Evolutionary conservation across 2,797 vertebrate species (phyloP).

Genomic region (Manis pentadactyla): DNA sequence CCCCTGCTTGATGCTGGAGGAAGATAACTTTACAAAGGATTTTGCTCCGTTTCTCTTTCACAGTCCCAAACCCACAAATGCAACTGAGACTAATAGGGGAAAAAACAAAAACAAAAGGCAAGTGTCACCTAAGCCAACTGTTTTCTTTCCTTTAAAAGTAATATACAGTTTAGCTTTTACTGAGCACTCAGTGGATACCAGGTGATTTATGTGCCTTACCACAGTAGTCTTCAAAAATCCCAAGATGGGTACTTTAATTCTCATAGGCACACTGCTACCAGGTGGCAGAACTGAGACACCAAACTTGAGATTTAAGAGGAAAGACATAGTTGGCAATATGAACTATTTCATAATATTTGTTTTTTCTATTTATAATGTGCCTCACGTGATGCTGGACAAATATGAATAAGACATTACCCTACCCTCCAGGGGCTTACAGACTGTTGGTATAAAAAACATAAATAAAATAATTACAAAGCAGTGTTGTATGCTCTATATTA

Average conservation of each 20-base stretch:
- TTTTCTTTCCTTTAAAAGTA: slow-evolving; percentile 10
- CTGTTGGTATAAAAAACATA: background rate
- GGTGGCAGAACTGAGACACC: background rate
- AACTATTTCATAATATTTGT: background rate
- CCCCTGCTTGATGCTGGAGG: background rate
- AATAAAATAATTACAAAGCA: background rate
- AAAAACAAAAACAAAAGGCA: background rate
- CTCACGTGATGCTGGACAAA: background rate
- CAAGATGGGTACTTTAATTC: background rate
- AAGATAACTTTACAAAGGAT: background rate
- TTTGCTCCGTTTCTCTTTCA: slow-evolving; percentile 29
- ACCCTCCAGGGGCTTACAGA: background rate
- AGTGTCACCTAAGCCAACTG: background rate
- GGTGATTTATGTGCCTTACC: background rate
- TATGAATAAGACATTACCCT: background rate
- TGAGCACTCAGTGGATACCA: background rate
- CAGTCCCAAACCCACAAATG: slow-evolving; percentile 42
- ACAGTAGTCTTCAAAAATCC: background rate
- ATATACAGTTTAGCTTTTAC: background rate
- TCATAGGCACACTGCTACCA: background rate
- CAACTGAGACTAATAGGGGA: background rate
- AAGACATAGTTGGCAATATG: background rate
- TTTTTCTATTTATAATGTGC: background rate
- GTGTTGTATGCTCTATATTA: background rate
- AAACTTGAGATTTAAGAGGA: background rate